Percentiles rank a stretch among this genome's conserved stretches.
Conservation (phyloP, 92 coral and sea anemone species). For the Epizoanthus stellaris region DNA sequence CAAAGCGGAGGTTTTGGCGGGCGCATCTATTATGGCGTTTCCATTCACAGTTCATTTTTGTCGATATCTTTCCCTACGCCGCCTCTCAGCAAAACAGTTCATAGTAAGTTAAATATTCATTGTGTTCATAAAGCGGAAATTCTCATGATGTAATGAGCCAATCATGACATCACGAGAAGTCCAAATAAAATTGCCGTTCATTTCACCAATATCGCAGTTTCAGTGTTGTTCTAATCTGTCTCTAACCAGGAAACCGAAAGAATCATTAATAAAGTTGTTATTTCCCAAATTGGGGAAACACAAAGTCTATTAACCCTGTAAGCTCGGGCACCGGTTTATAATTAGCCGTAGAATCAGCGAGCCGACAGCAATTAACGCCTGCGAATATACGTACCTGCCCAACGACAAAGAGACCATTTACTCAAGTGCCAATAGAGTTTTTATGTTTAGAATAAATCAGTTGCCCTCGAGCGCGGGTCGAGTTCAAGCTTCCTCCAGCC, state of each 20-base stretch:
- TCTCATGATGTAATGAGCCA: conserved; percentile 83
- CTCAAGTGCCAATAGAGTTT: too few relatives aligned
- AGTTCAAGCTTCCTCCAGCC: too few relatives aligned
- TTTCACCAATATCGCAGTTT: neutral
- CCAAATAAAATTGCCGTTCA: conserved; percentile 18
- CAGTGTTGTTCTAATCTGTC: neutral
- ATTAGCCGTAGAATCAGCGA: conserved; percentile 5
- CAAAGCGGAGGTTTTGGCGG: neutral
- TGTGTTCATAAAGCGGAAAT: conserved; percentile 76
- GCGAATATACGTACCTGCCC: conserved; percentile 17
- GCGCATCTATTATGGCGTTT: conserved; percentile 14
- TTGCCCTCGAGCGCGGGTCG: too few relatives aligned
- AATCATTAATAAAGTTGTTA: neutral
- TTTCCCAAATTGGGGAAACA: conserved; percentile 6
- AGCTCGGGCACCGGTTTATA: neutral
- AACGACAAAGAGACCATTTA: too few relatives aligned
- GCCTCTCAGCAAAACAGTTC: conserved; percentile 9
- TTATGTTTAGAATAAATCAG: too few relatives aligned
- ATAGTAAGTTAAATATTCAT: conserved; percentile 75
- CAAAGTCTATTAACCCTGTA: neutral
- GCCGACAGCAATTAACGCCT: conserved; percentile 22
- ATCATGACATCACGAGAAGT: conserved; percentile 59
- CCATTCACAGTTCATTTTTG: conserved; percentile 2
- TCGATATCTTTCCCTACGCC: conserved; percentile 12
- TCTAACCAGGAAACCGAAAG: neutral